Percentiles rank a stretch among this genome's conserved stretches.
These are phyloP conservation scores for Garrulus glandarius DNA, from an alignment of 2,797 vertebrate genomes.

Conservation along the genomic window DNA sequence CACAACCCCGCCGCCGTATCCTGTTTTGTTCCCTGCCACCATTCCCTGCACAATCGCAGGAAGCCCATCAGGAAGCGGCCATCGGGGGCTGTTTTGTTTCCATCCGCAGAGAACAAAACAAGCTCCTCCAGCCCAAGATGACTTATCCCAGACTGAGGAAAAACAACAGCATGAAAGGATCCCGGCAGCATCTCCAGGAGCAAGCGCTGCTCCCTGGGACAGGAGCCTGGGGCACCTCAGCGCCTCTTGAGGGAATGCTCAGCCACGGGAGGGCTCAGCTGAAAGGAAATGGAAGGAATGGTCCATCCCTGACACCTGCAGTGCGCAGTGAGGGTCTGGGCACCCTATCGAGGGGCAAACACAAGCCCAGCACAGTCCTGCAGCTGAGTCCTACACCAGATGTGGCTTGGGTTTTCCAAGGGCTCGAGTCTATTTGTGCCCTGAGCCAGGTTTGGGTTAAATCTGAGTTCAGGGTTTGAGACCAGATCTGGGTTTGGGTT, in stretches of 20 bases:
- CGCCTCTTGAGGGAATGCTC: neutral
- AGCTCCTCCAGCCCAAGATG: slow-evolving; percentile 52
- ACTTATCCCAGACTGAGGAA: slow-evolving; percentile 53
- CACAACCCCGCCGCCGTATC: slow-evolving; percentile 51
- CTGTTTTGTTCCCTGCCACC: slow-evolving; percentile 71
- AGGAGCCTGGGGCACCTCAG: neutral
- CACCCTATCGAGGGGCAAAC: neutral
- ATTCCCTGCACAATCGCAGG: slow-evolving; percentile 64
- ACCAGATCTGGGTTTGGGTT: neutral
- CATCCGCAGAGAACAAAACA: slow-evolving; percentile 63
- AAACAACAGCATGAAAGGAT: slow-evolving; percentile 50
- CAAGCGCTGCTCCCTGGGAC: neutral
- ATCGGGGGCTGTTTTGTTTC: slow-evolving; percentile 52
- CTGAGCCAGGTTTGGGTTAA: neutral
- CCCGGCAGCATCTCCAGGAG: slow-evolving; percentile 9
- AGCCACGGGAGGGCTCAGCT: neutral
- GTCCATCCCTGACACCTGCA: neutral
- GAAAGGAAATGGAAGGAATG: neutral
- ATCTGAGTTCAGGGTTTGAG: neutral
- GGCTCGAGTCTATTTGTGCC: neutral
- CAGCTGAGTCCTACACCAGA: neutral
- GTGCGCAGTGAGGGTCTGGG: neutral
- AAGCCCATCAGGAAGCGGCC: slow-evolving; percentile 60
- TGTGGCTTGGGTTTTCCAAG: neutral
- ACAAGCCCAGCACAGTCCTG: neutral